Conservation (phyloP, 2,797 vertebrate species). For the Paratrypauchen microcephalus region DNA sequence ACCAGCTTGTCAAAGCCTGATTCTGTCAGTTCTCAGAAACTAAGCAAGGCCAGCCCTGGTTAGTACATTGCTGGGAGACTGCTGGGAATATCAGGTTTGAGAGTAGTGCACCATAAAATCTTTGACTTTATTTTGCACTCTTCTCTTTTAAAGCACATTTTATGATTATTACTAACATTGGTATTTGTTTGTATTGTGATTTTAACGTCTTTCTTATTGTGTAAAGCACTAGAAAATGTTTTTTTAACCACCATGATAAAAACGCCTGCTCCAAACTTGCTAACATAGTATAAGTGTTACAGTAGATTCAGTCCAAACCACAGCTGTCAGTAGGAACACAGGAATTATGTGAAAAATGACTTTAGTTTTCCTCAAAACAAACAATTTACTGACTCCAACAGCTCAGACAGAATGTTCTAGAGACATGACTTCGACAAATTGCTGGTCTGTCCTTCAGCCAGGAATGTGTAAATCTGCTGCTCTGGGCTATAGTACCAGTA, state of each 20-base stretch:
- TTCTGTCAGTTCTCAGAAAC: too few relatives aligned
- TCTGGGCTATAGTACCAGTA: not conserved
- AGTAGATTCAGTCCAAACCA: not conserved
- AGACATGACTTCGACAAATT: constrained; percentile 3
- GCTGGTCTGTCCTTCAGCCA: not conserved
- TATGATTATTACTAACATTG: too few relatives aligned
- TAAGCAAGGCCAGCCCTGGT: too few relatives aligned
- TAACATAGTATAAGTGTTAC: constrained; percentile 5
- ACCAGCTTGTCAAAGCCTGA: too few relatives aligned
- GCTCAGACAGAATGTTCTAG: not conserved
- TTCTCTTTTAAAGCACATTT: too few relatives aligned
- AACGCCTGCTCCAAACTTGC: not conserved
- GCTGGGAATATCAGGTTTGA: too few relatives aligned
- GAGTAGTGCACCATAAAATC: too few relatives aligned
- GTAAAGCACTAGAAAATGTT: too few relatives aligned
- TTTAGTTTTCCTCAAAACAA: constrained; percentile 8
- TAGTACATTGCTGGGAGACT: too few relatives aligned
- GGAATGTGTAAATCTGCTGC: constrained; percentile 6
- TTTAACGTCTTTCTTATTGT: too few relatives aligned
- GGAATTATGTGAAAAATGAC: not conserved
- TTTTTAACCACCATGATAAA: not conserved
- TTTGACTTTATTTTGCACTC: too few relatives aligned
- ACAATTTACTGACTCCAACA: not conserved
- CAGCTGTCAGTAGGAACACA: not conserved
- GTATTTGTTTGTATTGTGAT: too few relatives aligned